Evolutionary conservation across 1,140 invertebrate genomes (phyloP).

Genomic region (silkworm (Bombyx mori)): DNA sequence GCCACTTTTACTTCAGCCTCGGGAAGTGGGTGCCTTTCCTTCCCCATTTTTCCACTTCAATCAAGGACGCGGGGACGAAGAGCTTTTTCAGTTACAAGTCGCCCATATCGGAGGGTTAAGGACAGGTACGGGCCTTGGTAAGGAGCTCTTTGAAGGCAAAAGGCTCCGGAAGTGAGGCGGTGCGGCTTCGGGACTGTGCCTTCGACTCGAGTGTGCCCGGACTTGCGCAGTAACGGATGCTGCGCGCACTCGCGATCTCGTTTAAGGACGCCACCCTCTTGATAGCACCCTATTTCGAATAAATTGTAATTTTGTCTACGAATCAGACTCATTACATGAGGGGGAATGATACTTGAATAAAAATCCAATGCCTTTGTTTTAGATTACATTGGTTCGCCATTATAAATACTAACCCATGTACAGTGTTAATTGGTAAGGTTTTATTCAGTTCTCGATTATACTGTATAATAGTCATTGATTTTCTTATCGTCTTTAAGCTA

Average conservation of each 20-base stretch:
- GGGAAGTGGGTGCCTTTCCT: slow-evolving; percentile 62
- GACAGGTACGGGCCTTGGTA: slow-evolving; percentile 29
- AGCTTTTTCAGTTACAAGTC: slow-evolving; percentile 15
- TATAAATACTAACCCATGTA: neutral
- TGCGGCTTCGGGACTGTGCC: slow-evolving; percentile 39
- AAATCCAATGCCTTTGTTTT: no score
- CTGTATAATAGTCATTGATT: no score
- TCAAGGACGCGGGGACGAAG: slow-evolving; percentile 37
- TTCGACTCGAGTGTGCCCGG: slow-evolving; percentile 43
- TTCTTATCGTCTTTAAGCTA: no score
- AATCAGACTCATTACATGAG: slow-evolving; percentile 12
- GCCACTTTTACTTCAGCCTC: slow-evolving; percentile 86
- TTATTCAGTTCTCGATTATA: neutral
- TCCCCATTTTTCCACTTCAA: slow-evolving; percentile 47
- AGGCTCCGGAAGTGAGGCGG: slow-evolving; percentile 51
- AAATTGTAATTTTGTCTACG: slow-evolving; percentile 28
- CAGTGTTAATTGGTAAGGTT: neutral
- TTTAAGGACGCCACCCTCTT: slow-evolving; percentile 52
- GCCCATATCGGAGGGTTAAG: slow-evolving; percentile 46
- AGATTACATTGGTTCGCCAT: neutral
- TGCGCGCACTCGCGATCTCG: slow-evolving; percentile 35
- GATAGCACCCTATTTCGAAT: slow-evolving; percentile 40
- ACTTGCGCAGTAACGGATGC: slow-evolving; percentile 67
- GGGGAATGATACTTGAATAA: slow-evolving; percentile 6
- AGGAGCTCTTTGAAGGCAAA: slow-evolving; percentile 28